phyloP scores from a whole-genome alignment of 1,140 invertebrate species.

The Drusus annulatus region DNA sequence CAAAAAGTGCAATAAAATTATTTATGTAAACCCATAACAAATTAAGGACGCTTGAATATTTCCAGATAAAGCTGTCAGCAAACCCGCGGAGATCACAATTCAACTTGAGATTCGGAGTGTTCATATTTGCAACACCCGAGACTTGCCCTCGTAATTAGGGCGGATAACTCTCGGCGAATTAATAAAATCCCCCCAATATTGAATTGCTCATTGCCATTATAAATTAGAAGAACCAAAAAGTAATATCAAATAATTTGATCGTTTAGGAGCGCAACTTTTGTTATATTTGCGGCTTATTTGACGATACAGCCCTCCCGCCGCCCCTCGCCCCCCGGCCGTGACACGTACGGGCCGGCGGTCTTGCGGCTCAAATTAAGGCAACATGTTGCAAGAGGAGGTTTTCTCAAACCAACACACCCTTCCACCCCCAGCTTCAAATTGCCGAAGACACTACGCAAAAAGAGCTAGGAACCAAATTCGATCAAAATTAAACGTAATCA shows the following conservation, averaged over 20 bases:
- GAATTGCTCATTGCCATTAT: not conserved
- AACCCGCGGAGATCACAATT: too few species aligned
- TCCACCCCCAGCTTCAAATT: constrained; percentile 7
- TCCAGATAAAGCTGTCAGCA: too few species aligned
- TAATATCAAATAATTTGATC: constrained; percentile 4
- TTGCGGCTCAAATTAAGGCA: constrained; percentile 53
- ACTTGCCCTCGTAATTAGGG: too few species aligned
- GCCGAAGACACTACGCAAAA: not conserved
- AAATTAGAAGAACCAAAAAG: constrained; percentile 10
- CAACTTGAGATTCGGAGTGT: too few species aligned
- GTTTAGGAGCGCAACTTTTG: constrained; percentile 42
- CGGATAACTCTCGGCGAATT: too few species aligned
- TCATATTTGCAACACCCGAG: too few species aligned
- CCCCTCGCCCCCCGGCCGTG: not conserved
- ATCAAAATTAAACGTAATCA: not conserved
- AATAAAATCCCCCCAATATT: too few species aligned
- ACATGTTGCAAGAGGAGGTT: constrained; percentile 53
- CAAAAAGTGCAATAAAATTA: too few species aligned
- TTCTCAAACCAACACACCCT: constrained; percentile 24
- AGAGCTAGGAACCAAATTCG: not conserved
- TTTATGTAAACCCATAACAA: too few species aligned
- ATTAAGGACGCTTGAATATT: too few species aligned
- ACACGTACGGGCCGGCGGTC: constrained; percentile 47
- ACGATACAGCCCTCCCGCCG: constrained; percentile 41
- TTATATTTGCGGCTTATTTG: constrained; percentile 49